Percentiles rank a stretch among this genome's conserved stretches.
Evolutionary conservation across 2,113 vertebrate genomes (phyloP).

Genomic region (Telmatochromis sp.): DNA sequence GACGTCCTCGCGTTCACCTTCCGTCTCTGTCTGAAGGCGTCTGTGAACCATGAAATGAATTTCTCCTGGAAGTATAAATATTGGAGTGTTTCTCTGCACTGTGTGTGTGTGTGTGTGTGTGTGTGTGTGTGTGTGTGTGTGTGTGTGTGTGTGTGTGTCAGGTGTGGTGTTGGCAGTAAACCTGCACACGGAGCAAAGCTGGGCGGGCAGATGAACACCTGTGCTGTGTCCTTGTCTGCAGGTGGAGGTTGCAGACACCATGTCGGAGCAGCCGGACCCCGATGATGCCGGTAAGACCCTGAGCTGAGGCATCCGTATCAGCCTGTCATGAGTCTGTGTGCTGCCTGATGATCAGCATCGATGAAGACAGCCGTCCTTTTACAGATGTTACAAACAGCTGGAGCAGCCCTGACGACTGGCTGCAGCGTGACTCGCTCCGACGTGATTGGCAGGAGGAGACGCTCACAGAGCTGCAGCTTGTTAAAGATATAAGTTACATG

Average conservation of each 20-base stretch:
- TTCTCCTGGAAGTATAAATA: not conserved
- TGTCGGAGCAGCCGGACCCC: constrained; percentile 19
- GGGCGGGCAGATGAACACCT: not conserved
- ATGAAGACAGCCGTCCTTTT: not conserved
- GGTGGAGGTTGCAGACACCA: constrained; percentile 14
- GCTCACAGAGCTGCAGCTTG: not conserved
- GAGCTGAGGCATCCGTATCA: not conserved
- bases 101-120: not conserved
- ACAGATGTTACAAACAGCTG: not conserved
- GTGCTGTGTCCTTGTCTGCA: not conserved
- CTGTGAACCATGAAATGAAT: not conserved
- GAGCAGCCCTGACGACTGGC: not conserved
- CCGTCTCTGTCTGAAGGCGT: not conserved
- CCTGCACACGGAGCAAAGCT: not conserved
- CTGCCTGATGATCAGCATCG: not conserved
- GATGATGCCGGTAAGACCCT: constrained; percentile 24
- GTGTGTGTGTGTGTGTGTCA: not conserved
- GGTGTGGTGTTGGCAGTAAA: not conserved
- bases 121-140: not conserved
- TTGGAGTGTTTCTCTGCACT: not conserved
- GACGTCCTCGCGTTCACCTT: not conserved
- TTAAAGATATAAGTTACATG: not conserved
- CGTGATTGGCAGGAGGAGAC: not conserved
- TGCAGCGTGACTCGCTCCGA: not conserved
- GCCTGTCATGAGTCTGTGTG: not conserved